Evolutionary conservation across 1,140 invertebrate genomes (phyloP).

Genomic region (Eriosoma lanigerum): DNA sequence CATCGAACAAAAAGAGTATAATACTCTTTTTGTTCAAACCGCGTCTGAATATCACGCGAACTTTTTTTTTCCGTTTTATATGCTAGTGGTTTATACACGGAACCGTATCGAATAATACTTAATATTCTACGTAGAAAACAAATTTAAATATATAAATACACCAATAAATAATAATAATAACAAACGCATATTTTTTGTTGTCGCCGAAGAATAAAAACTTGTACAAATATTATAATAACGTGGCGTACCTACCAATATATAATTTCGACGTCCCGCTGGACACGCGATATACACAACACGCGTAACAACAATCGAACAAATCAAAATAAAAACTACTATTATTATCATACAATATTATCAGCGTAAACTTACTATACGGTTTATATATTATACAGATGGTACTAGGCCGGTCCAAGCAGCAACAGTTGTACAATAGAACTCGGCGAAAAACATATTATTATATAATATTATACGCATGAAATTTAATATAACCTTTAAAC

Average conservation of each 20-base stretch:
- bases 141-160: too few relatives aligned
- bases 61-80: background rate
- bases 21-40: too few relatives aligned
- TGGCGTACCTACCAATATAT: background rate
- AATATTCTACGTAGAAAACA: too few relatives aligned
- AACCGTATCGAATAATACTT: too few relatives aligned
- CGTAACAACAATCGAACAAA: constrained; percentile 21
- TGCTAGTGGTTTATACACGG: background rate
- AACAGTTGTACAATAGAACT: background rate
- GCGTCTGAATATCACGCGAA: too few relatives aligned
- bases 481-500: too few relatives aligned
- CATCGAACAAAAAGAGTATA: too few relatives aligned
- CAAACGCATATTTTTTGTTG: constrained; percentile 18
- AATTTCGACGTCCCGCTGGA: constrained; percentile 4
- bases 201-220: constrained; percentile 15
- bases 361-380: too few relatives aligned
- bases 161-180: constrained; percentile 9
- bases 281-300: background rate
- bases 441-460: background rate
- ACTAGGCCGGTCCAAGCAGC: background rate
- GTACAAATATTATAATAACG: background rate
- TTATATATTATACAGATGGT: too few relatives aligned
- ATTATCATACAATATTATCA: too few relatives aligned
- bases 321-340: background rate
- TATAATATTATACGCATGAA: background rate